A percentile compares a stretch with the other conserved stretches of the same genome.
phyloP scores from a whole-genome alignment of 2,888 invertebrate genomes.

The Venustoraphidia nigricollis region DNA sequence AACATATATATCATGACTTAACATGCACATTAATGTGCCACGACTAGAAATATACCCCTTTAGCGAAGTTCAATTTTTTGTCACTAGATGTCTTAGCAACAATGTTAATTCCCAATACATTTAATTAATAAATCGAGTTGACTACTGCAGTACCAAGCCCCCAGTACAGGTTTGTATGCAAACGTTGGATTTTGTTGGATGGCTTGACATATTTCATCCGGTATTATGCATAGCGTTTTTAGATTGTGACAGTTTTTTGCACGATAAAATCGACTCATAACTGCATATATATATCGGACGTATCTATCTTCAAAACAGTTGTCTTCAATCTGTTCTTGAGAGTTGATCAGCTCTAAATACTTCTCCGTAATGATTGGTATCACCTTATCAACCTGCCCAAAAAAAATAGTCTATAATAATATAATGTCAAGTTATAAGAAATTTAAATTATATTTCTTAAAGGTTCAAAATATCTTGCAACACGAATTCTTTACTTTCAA shows the following conservation, averaged over 20 bases:
- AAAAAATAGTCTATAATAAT: neutral
- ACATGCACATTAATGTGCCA: too few relatives aligned
- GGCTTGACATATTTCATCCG: constrained; percentile 4
- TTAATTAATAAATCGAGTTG: neutral
- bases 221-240: constrained; percentile 10
- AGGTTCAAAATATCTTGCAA: too few relatives aligned
- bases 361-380: constrained; percentile 10
- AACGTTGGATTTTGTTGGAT: neutral
- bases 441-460: too few relatives aligned
- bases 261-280: constrained; percentile 8
- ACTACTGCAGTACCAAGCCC: constrained; percentile 4
- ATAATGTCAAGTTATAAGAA: too few relatives aligned
- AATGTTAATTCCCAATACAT: too few relatives aligned
- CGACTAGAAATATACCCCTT: too few relatives aligned
- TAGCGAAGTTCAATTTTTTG: too few relatives aligned
- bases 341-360: constrained; percentile 8
- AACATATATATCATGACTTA: too few relatives aligned
- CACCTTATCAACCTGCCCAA: constrained; percentile 9
- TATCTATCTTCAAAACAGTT: constrained; percentile 10
- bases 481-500: too few relatives aligned
- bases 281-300: constrained; percentile 9
- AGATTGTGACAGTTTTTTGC: constrained; percentile 9
- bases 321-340: constrained; percentile 1
- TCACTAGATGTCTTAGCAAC: too few relatives aligned
- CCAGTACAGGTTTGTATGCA: neutral